phyloP scores from a whole-genome alignment of 2,888 invertebrate species.

The Drosophila macrospina region DNA sequence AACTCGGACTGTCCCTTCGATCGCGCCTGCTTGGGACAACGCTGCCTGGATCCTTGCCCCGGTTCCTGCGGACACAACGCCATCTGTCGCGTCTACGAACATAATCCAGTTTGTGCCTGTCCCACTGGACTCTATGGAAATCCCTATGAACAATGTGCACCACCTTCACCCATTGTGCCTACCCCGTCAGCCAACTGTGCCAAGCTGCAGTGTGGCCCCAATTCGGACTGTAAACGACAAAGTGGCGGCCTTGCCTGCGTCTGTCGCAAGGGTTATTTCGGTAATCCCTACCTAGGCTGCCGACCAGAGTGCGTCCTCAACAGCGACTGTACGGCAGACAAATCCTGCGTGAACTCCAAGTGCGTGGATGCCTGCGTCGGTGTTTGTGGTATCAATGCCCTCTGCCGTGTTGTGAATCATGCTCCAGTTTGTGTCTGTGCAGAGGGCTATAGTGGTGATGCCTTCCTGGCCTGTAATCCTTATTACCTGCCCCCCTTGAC shows the following conservation, averaged over 20 bases:
- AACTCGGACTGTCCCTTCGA: constrained; percentile 93
- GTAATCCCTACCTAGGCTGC: constrained; percentile 92
- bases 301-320: constrained; percentile 93
- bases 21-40: constrained; percentile 90
- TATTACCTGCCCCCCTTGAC: constrained; percentile 84
- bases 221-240: constrained; percentile 89
- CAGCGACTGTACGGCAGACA: constrained; percentile 90
- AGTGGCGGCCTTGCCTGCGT: constrained; percentile 89
- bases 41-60: constrained; percentile 92
- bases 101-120: constrained; percentile 91
- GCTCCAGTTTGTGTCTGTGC: constrained; percentile 92
- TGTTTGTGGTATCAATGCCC: constrained; percentile 91
- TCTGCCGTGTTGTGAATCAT: constrained; percentile 91
- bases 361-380: constrained; percentile 92
- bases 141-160: constrained; percentile 91
- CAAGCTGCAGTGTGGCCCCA: constrained; percentile 90
- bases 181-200: constrained; percentile 87
- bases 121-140: constrained; percentile 90
- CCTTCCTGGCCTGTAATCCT: constrained; percentile 90
- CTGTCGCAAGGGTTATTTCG: constrained; percentile 91
- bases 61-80: constrained; percentile 92
- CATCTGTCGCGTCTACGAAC: constrained; percentile 89
- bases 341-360: constrained; percentile 91
- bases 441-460: constrained; percentile 90
- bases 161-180: constrained; percentile 85